phyloP scores from a whole-genome alignment of 2,888 invertebrate species.

The Leptinotarsa rubiginosa region DNA sequence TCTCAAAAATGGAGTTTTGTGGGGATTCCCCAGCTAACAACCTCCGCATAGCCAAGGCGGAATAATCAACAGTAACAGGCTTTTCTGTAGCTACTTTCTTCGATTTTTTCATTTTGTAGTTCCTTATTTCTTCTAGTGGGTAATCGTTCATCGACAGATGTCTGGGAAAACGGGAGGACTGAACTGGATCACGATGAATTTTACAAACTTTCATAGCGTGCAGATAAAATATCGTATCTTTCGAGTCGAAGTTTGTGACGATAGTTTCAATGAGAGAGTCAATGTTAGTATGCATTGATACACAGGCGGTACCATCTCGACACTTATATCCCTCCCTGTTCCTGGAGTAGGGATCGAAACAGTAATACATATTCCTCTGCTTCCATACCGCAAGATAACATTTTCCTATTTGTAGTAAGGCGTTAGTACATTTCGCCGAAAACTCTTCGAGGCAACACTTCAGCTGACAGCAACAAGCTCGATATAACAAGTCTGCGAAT shows the following conservation, averaged over 20 bases:
- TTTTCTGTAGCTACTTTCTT: constrained; percentile 59
- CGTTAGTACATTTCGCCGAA: constrained; percentile 67
- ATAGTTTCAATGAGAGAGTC: constrained; percentile 71
- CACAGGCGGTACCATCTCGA: constrained; percentile 70
- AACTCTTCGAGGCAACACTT: constrained; percentile 68
- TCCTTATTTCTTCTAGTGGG: constrained; percentile 55
- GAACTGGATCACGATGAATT: constrained; percentile 65
- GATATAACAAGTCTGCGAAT: constrained; percentile 65
- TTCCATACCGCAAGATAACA: constrained; percentile 73
- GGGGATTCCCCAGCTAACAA: constrained; percentile 57
- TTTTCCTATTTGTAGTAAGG: constrained; percentile 72
- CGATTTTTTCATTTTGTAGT: constrained; percentile 57
- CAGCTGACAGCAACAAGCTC: constrained; percentile 69
- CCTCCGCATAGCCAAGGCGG: constrained; percentile 55
- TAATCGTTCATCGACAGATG: constrained; percentile 59
- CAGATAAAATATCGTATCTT: constrained; percentile 68
- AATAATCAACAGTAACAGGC: constrained; percentile 58
- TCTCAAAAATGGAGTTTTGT: constrained; percentile 56
- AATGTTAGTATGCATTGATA: constrained; percentile 73
- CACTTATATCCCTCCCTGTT: constrained; percentile 70
- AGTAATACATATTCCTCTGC: constrained; percentile 73
- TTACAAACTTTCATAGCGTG: constrained; percentile 74
- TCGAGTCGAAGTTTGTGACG: constrained; percentile 68
- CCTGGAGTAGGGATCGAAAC: constrained; percentile 76
- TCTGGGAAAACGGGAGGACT: constrained; percentile 55